Evolutionary conservation across 2,797 vertebrate genomes (phyloP), one percentile per base, ranked within the genome.

Genomic region (Alcedo quadribrachys): DNA sequence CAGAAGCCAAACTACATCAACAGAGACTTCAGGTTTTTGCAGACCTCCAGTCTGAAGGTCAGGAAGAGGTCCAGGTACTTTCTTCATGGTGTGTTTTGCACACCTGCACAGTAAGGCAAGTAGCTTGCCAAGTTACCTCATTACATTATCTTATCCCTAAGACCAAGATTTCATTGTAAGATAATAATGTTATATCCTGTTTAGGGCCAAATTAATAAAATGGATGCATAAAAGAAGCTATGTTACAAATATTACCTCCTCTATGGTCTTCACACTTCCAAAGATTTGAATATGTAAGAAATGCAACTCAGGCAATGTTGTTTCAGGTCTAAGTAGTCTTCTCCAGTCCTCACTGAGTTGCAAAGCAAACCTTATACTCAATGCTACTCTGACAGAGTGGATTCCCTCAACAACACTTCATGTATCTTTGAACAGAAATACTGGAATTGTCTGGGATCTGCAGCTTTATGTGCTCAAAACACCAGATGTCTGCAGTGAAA

Each of bases 401-500:
- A 96, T 96, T 95, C 93, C 87, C 95, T 96, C 96, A 97, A 97
- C 94, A 97, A 96, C 93, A 96, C 85, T 95, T 98, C 88, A 97
- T 98, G 92, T 94, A 98, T 98, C 98, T 98, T 98, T 98, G 97
- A 98, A 97, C 82, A 96, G 97, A 96, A 98, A 97, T 97, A 96
- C 97, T 95, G 98, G 92, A 95, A 94, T 92, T 97, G 92, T 90
- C 94, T 90, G 76, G 86, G 78, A 97, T 85, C 90, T 94, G 75
- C 62, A 93, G 86, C 81, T 96, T 94, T 96, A 98, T 96, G 86
- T 96, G 95, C 86, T 87, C 71, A 93, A 95, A 95, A 96, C 88
- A 97, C 96, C 98, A 98, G 98, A 98, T 98, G 98, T 98, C 97
- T 97, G 85, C 96, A 96, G 96, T 98, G 97, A 98, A 98, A 98